Evolutionary conservation across 2,797 vertebrate species (phyloP).

Genomic region (Syndactyla subalaris): DNA sequence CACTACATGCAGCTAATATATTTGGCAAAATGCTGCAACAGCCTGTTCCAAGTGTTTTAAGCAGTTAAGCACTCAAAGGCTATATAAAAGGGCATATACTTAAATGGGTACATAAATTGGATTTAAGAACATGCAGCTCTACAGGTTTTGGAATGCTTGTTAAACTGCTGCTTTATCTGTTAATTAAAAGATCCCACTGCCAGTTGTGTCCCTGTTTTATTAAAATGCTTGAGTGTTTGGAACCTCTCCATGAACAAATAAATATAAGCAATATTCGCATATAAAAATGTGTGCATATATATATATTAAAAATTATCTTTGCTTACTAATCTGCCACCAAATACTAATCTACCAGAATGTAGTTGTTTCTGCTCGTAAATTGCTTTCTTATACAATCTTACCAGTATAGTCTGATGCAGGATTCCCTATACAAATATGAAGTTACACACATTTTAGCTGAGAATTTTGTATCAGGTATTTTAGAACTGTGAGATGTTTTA

Average conservation of each 20-base stretch:
- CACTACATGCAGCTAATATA: background rate
- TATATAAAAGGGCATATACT: background rate
- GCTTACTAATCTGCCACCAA: background rate
- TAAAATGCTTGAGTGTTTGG: constrained; percentile 1
- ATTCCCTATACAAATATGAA: background rate
- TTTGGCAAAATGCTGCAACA: background rate
- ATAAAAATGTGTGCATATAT: background rate
- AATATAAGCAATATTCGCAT: background rate
- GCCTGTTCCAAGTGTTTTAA: constrained; percentile 11
- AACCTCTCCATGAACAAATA: background rate
- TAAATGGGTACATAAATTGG: constrained; percentile 6
- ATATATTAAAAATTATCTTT: background rate
- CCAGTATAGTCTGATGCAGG: background rate
- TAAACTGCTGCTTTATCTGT: constrained; percentile 33
- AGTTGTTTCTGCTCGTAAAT: background rate
- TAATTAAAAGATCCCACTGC: constrained; percentile 45
- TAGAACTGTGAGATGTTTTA: background rate
- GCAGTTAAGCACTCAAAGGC: constrained; percentile 7
- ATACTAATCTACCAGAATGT: background rate
- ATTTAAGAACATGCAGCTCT: background rate
- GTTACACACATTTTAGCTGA: fast-evolving
- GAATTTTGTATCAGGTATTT: background rate
- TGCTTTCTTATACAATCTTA: background rate
- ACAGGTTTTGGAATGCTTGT: background rate
- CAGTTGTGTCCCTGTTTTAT: constrained; percentile 1